These are phyloP conservation scores for Ploceus nigricollis DNA, from an alignment of 2,113 vertebrate genomes.

Conservation along the genomic window DNA sequence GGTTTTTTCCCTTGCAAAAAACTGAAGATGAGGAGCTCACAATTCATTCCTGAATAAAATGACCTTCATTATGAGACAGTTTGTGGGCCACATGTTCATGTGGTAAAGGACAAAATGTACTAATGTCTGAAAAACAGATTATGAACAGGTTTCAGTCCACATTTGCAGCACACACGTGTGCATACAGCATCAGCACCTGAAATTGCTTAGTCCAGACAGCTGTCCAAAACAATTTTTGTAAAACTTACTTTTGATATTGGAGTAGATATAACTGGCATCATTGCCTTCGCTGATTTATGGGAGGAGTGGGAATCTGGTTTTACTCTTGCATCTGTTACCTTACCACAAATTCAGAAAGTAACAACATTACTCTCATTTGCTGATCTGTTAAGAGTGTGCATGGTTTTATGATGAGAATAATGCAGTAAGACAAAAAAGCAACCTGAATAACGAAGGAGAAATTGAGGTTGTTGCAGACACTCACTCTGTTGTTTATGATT, in stretches of 20 bases:
- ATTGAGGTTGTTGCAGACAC: neutral
- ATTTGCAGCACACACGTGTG: neutral
- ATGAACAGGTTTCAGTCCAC: neutral
- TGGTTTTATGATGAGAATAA: neutral
- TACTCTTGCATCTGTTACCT: neutral
- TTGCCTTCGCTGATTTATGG: neutral
- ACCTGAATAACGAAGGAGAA: neutral
- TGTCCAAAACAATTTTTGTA: neutral
- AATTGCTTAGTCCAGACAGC: neutral
- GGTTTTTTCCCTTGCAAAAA: neutral
- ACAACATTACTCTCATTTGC: neutral
- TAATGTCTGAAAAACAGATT: neutral
- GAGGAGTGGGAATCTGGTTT: neutral
- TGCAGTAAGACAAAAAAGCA: neutral
- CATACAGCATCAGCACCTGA: neutral
- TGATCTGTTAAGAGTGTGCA: neutral
- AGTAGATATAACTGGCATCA: neutral
- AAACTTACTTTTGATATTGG: neutral
- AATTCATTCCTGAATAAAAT: neutral
- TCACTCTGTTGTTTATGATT: slow-evolving; percentile 26
- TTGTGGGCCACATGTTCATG: neutral
- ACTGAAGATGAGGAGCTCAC: neutral
- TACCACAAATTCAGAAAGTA: neutral
- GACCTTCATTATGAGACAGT: neutral
- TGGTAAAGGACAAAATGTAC: neutral